Percentiles rank a stretch among this genome's conserved stretches.
These are phyloP conservation scores for Apeira syringaria DNA, from an alignment of 2,888 invertebrate species.

Conservation along the genomic window DNA sequence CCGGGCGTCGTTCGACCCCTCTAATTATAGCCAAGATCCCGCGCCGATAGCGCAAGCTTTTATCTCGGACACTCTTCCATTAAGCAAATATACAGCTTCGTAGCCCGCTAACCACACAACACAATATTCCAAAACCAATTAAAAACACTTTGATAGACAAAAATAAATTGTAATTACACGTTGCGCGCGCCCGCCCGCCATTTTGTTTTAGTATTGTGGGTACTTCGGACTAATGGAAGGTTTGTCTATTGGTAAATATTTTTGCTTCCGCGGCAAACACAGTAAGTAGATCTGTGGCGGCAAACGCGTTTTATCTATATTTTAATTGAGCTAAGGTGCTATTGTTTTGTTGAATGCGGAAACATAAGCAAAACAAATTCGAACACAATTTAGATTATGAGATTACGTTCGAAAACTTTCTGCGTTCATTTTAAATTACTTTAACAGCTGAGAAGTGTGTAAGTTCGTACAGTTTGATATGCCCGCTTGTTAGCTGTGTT, in stretches of 20 bases:
- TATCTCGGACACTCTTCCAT: constrained; percentile 80
- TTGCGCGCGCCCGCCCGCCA: constrained; percentile 50
- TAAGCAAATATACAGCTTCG: constrained; percentile 82
- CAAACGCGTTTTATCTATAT: constrained; percentile 53
- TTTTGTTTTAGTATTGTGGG: constrained; percentile 47
- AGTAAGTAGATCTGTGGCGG: too few relatives aligned
- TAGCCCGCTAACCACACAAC: constrained; percentile 71
- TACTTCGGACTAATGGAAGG: constrained; percentile 60
- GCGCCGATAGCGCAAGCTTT: constrained; percentile 74
- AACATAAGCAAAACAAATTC: constrained; percentile 43
- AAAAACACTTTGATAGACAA: constrained; percentile 82
- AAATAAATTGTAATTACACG: constrained; percentile 67
- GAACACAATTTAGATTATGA: constrained; percentile 17
- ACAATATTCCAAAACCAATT: constrained; percentile 74
- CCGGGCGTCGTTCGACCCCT: constrained; percentile 55
- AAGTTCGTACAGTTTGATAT: too few relatives aligned
- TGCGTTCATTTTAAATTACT: not conserved
- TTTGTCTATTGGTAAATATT: constrained; percentile 63
- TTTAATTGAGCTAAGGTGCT: constrained; percentile 52
- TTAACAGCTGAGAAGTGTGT: too few relatives aligned
- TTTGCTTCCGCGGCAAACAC: constrained; percentile 58
- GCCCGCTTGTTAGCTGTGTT: too few relatives aligned
- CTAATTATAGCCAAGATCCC: constrained; percentile 73
- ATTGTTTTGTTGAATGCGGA: constrained; percentile 53
- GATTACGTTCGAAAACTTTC: not conserved